Evolutionary conservation across 2,113 vertebrate species (phyloP), one percentile per base, ranked within the genome.

Genomic region (Mugil cephalus): DNA sequence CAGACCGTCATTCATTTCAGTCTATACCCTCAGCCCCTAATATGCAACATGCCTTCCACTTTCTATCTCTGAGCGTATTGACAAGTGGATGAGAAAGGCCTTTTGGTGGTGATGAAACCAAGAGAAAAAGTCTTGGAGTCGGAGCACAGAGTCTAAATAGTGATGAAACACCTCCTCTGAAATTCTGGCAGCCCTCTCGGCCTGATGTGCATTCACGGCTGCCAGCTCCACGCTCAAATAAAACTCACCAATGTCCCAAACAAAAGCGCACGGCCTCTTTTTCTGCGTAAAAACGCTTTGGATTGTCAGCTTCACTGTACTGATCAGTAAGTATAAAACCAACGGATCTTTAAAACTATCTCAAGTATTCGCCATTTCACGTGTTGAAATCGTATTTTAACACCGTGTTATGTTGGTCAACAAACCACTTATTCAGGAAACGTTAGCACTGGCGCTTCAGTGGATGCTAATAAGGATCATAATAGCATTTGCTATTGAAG

Each of bases 111-210:
- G 75, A 71, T 59, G 60, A 1, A 45, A 38, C 39, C 13, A 30
- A 30, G 24, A 30, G 61, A 7, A 53, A 45, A 46, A 50, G 13
- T 54, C 13, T 30, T 47, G 21, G 34, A 70, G 17, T 17, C 52
- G 52, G 13, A 24, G 50, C 24, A 52, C 11, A 51, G 52, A 64
- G 10, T 40, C 38, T 18, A 39, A 39, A 35, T n/a, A 24, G 30
- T 69, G 77, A 77, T 54, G 24, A 59, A 62, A 68, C 45, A 30
- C 17, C 18, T 50, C n/a, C 12, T 36, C 19, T 61, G 77, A 64
- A 45, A 70, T 38, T 64, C 3, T 62, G 51, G n/a, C 43, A 64
- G 54, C 55, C 40, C 45, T 11, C 17, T 19, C 15, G 38, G 14
- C 4, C 48, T 18, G 46, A 2, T 59, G 39, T 13, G 51, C 10